Conservation (phyloP, 2,797 vertebrate species). For the Synanceia verrucosa region DNA sequence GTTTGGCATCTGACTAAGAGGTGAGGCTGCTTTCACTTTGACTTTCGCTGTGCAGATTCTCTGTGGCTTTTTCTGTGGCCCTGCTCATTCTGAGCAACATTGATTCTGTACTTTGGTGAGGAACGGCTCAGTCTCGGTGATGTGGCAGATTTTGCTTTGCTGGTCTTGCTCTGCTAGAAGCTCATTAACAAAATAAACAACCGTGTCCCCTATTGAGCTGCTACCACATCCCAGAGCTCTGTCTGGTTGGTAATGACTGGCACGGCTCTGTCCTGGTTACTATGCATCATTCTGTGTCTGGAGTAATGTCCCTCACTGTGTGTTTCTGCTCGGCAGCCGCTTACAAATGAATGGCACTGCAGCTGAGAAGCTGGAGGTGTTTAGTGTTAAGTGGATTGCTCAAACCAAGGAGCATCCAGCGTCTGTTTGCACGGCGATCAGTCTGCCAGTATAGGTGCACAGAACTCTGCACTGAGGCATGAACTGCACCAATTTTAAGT, state of each 20-base stretch:
- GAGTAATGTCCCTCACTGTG: slow-evolving; percentile 33
- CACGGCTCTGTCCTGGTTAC: slow-evolving; percentile 57
- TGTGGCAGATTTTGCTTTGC: slow-evolving; percentile 37
- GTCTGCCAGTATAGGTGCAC: slow-evolving; percentile 10
- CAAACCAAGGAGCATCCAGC: slow-evolving; percentile 4
- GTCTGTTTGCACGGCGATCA: neutral
- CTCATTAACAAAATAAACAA: neutral
- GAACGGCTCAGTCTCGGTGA: slow-evolving; percentile 20
- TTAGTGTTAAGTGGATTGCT: slow-evolving; percentile 41
- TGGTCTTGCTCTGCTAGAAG: neutral
- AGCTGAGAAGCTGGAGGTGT: slow-evolving; percentile 52
- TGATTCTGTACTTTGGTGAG: slow-evolving; percentile 35
- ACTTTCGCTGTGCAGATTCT: slow-evolving; percentile 40
- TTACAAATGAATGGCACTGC: slow-evolving; percentile 43
- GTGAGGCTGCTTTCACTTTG: slow-evolving; percentile 58
- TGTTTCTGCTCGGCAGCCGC: slow-evolving; percentile 34
- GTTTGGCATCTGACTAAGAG: slow-evolving; percentile 65
- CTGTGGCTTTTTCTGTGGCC: slow-evolving; percentile 11
- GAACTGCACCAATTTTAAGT: slow-evolving; percentile 9
- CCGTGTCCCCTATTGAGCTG: neutral
- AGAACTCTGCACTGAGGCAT: neutral
- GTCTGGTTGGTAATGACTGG: slow-evolving; percentile 43
- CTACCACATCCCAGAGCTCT: neutral
- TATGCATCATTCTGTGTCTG: slow-evolving; percentile 47
- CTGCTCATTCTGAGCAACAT: neutral